These are phyloP conservation scores for Archocentrus centrarchus DNA, from an alignment of 2,113 vertebrate species.

Conservation along the genomic window DNA sequence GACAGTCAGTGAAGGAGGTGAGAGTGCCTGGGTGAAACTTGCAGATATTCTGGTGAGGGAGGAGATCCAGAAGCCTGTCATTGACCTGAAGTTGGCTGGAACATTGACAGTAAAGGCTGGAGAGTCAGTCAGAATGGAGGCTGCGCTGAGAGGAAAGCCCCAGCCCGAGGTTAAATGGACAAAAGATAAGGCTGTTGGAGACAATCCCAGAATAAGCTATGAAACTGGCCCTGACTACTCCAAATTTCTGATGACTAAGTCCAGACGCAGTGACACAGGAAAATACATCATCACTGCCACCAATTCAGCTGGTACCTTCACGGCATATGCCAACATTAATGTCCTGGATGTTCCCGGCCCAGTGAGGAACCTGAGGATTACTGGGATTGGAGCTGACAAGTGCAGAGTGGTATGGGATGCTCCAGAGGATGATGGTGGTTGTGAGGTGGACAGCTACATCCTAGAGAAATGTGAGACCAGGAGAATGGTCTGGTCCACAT, in stretches of 20 bases:
- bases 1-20: slow-evolving; percentile 93
- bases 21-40: slow-evolving; percentile 95
- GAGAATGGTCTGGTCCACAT: slow-evolving; percentile 98
- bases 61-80: slow-evolving; percentile 93
- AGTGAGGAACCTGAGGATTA: slow-evolving; percentile 90
- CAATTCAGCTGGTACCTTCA: slow-evolving; percentile 92
- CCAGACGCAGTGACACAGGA: slow-evolving; percentile 90
- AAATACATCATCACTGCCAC: slow-evolving; percentile 95
- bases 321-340: slow-evolving; percentile 90
- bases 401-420: slow-evolving; percentile 93
- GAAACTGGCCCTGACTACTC: slow-evolving; percentile 90
- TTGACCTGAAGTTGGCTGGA: slow-evolving; percentile 92
- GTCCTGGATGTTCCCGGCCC: slow-evolving; percentile 95
- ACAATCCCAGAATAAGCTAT: slow-evolving; percentile 92
- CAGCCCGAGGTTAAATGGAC: slow-evolving; percentile 93
- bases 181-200: slow-evolving; percentile 92
- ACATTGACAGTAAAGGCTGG: slow-evolving; percentile 92
- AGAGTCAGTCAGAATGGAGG: slow-evolving; percentile 94
- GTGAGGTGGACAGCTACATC: slow-evolving; percentile 98
- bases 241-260: slow-evolving; percentile 91
- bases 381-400: slow-evolving; percentile 90
- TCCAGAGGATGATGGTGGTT: slow-evolving; percentile 96
- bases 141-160: slow-evolving; percentile 94
- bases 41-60: slow-evolving; percentile 92
- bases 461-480: slow-evolving; percentile 98